Percentiles rank a stretch among this genome's conserved stretches.
Conservation (phyloP, 2,113 vertebrate species). For the Mobula birostris region DNA sequence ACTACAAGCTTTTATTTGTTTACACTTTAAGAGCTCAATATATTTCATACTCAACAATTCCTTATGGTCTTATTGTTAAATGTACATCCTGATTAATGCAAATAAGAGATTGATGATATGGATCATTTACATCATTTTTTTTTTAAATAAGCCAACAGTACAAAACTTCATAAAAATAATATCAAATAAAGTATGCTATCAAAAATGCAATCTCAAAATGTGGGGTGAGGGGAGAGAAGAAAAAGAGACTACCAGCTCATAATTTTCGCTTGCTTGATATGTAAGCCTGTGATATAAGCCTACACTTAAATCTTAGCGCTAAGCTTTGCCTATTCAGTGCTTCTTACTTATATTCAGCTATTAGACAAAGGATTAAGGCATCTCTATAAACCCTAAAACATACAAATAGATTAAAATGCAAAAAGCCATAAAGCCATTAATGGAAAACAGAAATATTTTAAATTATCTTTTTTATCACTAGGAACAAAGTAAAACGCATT, state of each 20-base stretch:
- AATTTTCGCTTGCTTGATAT: constrained; percentile 50
- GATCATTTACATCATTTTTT: constrained; percentile 18
- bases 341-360: constrained; percentile 68
- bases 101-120: background rate
- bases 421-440: constrained; percentile 64
- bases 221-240: background rate
- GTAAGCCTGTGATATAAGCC: background rate
- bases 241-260: background rate
- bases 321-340: constrained; percentile 61
- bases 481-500: constrained; percentile 39
- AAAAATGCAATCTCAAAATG: background rate
- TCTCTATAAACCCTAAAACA: constrained; percentile 72
- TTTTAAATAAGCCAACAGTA: background rate
- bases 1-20: constrained; percentile 56
- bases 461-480: constrained; percentile 59
- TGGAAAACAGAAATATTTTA: constrained; percentile 70
- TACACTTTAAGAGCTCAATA: constrained; percentile 30
- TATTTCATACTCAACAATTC: constrained; percentile 22
- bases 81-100: background rate
- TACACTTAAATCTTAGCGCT: background rate
- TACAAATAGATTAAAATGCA: constrained; percentile 69
- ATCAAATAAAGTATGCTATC: background rate
- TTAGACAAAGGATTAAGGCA: constrained; percentile 74
- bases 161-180: constrained; percentile 9
- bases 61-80: background rate